Base-by-base conservation (phyloP, 2,888 invertebrate species). In the Nomada fucata region DNA sequence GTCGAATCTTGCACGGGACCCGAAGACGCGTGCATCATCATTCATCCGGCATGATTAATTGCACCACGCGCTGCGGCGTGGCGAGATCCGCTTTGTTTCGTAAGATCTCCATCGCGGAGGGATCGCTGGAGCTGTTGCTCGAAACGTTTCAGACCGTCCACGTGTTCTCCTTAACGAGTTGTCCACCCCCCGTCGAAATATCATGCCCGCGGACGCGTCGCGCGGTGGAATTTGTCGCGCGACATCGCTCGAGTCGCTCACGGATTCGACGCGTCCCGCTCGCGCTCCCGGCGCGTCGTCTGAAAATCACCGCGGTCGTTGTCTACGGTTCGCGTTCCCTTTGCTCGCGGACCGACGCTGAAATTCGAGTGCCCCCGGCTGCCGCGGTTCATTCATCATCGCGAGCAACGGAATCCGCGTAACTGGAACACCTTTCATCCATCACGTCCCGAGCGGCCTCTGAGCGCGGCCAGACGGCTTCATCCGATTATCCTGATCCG, bases 371-470 rank as follows among this genome's bases (percentile, higher is more conserved):
- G 81, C 79, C 85, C 64, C 75, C 61, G 75, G 83, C 69, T 60
- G 74, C 72, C 60, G 71, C 78, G 83, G 79, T 84, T 82, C 86
- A 88, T 88, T 88, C 88, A 85, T 88, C 88, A 88, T 88, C 81
- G 77, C 70, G 79, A 63, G 72, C 83, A 76, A 85, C 80, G 88
- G 86, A 88, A 88, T 88, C 83, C 86, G 82, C 83, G 79, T 88
- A 88, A 88, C 85, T 86, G 88, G 86, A 88, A 88, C 88, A 83
- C 80, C 85, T 88, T 88, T 84, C 88, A 86, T 88, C 88, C 86
- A 85, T 88, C 88, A 85, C 71, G 79, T 52, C 63, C 67, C 61
- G 26, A 52, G 23, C 79, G 84, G 67, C 64, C 78, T 60, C 60
- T 50, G 70, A 36, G 53, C 59, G 23, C 70, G 57, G 36, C 75